Evolutionary conservation across 2,797 vertebrate species (phyloP), one percentile per base, ranked within the genome.

Genomic region (Discoglossus pictus): DNA sequence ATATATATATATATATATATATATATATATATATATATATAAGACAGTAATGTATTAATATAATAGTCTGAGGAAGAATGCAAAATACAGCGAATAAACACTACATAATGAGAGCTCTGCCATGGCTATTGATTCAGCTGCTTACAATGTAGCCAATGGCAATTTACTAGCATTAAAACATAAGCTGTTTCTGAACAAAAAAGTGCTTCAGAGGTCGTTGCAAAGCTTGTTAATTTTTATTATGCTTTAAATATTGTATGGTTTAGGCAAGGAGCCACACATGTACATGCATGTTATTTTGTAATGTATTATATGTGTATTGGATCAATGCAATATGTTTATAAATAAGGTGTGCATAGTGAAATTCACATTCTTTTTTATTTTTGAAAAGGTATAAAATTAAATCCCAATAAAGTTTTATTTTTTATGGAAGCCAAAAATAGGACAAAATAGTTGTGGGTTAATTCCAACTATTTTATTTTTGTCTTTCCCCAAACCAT

Each of bases 401-500:
- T n/a, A n/a, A n/a, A n/a, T 31, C 34, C 2, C 39, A 47, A 12
- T 48, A 60, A 65, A 68, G 63, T 65, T 72, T 61, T 48, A 68
- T 64, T 51, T n/a, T n/a, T n/a, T n/a, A n/a, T 35, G 59, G 34
- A 35, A 74, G 48, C 40, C 62, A 55, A 72, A 60, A 68, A 72
- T 54, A 70, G 64, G 72, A 67, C 61, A 68, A 73, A 75, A 76
- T 77, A 73, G 35, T 61, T 64, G 72, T 74, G 52, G 68, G 79
- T 69, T 78, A 74, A 78, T 79, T 80, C 71, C 72, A 67, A 78
- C 75, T 68, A 65, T 74, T 80, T 82, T 69, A 72, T 83, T 78
- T 78, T 80, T 80, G 81, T 82, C 76, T 81, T 68, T 78, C 76
- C 81, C 82, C 75, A 74, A 90, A 77, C 92, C 92, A 92, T 92